Percentiles rank a stretch among this genome's conserved stretches.
phyloP scores from a whole-genome alignment of 2,797 vertebrate species.

The Hoplostethus atlanticus region DNA sequence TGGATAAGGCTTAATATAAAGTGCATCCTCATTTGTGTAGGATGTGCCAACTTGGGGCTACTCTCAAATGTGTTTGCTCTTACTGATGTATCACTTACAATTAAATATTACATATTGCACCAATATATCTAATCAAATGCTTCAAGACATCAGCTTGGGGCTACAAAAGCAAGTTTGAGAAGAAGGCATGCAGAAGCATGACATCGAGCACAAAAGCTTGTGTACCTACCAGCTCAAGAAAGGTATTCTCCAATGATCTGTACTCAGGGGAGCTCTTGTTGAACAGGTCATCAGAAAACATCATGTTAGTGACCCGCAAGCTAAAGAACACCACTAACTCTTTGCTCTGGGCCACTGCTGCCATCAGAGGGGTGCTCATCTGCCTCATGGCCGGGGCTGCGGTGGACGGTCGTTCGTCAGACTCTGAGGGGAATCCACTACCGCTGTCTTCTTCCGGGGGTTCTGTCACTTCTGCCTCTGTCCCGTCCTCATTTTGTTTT shows the following conservation, averaged over 20 bases:
- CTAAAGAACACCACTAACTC: slow-evolving; percentile 97
- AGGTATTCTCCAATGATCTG: slow-evolving; percentile 92
- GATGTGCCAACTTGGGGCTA: slow-evolving; percentile 18
- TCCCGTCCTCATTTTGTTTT: slow-evolving; percentile 5
- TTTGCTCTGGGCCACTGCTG: slow-evolving; percentile 80
- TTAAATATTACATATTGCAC: slow-evolving; percentile 8
- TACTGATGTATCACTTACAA: not conserved
- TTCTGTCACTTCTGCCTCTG: slow-evolving; percentile 25
- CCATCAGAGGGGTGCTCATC: slow-evolving; percentile 85
- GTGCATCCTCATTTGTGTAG: slow-evolving; percentile 51
- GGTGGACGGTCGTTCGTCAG: slow-evolving; percentile 73
- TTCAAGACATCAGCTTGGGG: slow-evolving; percentile 5
- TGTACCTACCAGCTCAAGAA: slow-evolving; percentile 94
- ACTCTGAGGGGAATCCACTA: slow-evolving; percentile 63
- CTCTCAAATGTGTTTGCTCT: not conserved
- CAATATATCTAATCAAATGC: slow-evolving; percentile 4
- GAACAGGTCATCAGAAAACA: slow-evolving; percentile 94
- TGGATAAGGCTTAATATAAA: slow-evolving; percentile 65
- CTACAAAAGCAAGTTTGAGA: slow-evolving; percentile 72
- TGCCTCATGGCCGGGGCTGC: slow-evolving; percentile 79
- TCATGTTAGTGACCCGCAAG: slow-evolving; percentile 93
- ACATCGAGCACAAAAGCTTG: slow-evolving; percentile 76
- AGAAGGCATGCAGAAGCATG: slow-evolving; percentile 67
- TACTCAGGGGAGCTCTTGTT: slow-evolving; percentile 95
- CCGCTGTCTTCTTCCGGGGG: slow-evolving; percentile 49